A percentile compares a stretch with the other conserved stretches of the same genome.
phyloP scores from a whole-genome alignment of 2,113 vertebrate genomes.

The Sylvilagus bachmani region DNA sequence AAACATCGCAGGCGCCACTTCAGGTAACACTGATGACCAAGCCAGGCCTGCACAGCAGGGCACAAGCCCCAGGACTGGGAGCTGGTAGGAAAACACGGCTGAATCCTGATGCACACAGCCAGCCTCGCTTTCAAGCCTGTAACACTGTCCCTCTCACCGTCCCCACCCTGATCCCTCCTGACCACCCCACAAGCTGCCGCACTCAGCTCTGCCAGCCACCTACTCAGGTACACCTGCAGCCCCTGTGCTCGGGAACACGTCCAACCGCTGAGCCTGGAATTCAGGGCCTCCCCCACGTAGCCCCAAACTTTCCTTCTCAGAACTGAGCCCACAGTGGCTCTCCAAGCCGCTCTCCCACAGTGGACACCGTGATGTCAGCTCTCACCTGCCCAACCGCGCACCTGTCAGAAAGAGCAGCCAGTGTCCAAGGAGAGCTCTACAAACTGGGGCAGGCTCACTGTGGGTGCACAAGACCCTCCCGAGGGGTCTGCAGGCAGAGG shows the following conservation, averaged over 20 bases:
- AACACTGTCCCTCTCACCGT: neutral
- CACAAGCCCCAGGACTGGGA: slow-evolving; percentile 1
- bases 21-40: neutral
- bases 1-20: slow-evolving; percentile 21
- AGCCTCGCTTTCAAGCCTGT: neutral
- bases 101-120: neutral
- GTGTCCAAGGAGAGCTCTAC: neutral
- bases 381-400: neutral
- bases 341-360: neutral
- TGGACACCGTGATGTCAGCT: neutral
- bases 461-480: neutral
- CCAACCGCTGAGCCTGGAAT: neutral
- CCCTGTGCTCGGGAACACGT: neutral
- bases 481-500: neutral
- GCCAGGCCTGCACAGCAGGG: neutral
- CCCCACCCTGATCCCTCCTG: neutral
- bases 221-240: neutral
- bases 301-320: neutral
- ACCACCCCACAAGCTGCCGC: neutral
- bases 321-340: neutral
- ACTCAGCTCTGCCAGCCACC: neutral
- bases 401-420: neutral
- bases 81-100: neutral
- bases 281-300: neutral
- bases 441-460: neutral